Base-by-base conservation (phyloP, 2,113 vertebrate genomes). In the Pao palembangensis region DNA sequence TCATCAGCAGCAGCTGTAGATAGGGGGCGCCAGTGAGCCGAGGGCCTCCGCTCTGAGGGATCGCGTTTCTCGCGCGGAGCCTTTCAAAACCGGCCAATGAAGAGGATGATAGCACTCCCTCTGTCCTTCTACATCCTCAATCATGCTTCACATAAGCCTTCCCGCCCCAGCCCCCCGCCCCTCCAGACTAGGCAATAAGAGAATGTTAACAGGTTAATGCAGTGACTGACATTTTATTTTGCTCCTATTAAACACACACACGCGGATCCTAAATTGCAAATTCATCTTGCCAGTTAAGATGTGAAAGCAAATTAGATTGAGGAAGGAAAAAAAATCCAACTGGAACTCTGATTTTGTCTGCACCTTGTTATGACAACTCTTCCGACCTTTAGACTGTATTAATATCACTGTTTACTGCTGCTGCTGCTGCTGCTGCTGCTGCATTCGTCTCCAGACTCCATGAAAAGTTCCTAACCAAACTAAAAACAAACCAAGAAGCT, bases 1-100 rank as follows among this genome's bases (percentile, higher is more conserved):
- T 89, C 96, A 99, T 90, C 96, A 98, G 91, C 96, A 97, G 92
- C 95, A 98, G 93, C 91, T 99, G 93, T 99, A 98, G 84, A 69
- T 59, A 58, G 92, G 91, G 92, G 91, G 92, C 89, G 87, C 89
- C 92, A 92, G 92, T 51, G 75, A 75, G 82, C 76, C 7, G 59
- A 75, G 67, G 76, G 79, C 73, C 76, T 76, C 46, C 60, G 42
- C 62, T 78, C 79, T 63, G 76, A 19, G 23, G 38, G 25, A 28
- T 28, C 55, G 2, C 47, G 49, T 75, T 80, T 72, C 65, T 73
- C 62, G 62, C 59, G 71, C 74, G 67, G 74, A 83, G 75, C 61
- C 78, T 17, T 76, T 69, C 69, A 66, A 72, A 48, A 73, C 52
- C 74, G 81, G 73, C 78, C 71, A n/a, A 81, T 64, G 74, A 87